phyloP scores from a whole-genome alignment of 2,888 invertebrate species.

The Eupithecia vulgata region DNA sequence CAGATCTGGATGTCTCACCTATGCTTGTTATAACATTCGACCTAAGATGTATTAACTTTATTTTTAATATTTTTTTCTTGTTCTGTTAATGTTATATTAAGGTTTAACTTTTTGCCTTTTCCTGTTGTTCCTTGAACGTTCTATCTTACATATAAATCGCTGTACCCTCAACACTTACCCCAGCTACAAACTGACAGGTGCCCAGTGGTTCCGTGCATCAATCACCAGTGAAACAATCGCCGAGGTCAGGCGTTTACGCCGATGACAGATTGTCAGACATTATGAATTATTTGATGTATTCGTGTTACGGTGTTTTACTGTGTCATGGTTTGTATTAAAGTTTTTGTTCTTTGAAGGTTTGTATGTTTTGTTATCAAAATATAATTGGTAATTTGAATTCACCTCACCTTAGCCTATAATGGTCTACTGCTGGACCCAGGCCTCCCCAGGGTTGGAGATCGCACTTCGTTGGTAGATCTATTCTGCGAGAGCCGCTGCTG shows the following conservation, averaged over 20 bases:
- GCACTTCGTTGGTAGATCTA: too few species aligned
- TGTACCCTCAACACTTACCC: slow-evolving; percentile 40
- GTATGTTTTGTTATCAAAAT: neutral
- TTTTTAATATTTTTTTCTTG: neutral
- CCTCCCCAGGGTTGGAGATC: too few species aligned
- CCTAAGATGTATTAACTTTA: neutral
- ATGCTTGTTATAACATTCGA: neutral
- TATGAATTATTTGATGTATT: slow-evolving; percentile 51
- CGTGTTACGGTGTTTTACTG: slow-evolving; percentile 48
- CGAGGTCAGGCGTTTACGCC: slow-evolving; percentile 56
- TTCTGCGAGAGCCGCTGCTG: too few species aligned
- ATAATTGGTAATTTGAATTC: neutral
- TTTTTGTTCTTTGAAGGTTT: slow-evolving; percentile 7
- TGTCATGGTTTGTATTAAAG: slow-evolving; percentile 24
- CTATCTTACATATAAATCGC: slow-evolving; percentile 24
- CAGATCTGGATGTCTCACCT: neutral
- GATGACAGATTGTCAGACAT: slow-evolving; percentile 67
- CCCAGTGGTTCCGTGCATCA: slow-evolving; percentile 60
- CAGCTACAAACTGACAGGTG: slow-evolving; percentile 55
- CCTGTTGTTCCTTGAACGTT: too few species aligned
- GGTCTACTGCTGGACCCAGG: too few species aligned
- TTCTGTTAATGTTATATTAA: too few species aligned
- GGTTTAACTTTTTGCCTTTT: too few species aligned
- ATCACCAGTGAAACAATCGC: slow-evolving; percentile 65
- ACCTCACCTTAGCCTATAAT: too few species aligned